A percentile compares a stretch with the other conserved stretches of the same genome.
Conservation (phyloP, 2,797 vertebrate genomes). For the Valencia hispanica region DNA sequence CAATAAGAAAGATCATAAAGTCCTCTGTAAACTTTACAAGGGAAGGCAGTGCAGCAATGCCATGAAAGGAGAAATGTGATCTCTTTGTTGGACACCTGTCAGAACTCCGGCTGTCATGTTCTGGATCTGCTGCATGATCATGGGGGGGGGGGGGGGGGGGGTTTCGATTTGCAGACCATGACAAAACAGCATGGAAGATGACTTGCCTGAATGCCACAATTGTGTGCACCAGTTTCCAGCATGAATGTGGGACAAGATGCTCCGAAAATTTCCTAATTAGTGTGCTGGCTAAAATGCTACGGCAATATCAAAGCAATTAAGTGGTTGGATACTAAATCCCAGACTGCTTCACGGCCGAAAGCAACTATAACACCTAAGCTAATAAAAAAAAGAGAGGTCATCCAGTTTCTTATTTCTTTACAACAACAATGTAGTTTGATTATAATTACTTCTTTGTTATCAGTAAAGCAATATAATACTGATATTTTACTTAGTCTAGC, state of each 20-base stretch:
- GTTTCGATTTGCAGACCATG: background rate
- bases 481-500: no score
- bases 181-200: background rate
- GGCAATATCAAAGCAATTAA: background rate
- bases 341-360: background rate
- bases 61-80: slow-evolving; percentile 1
- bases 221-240: background rate
- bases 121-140: background rate
- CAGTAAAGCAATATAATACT: no score
- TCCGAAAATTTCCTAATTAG: background rate
- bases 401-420: background rate
- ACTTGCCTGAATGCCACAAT: background rate
- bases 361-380: background rate
- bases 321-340: background rate
- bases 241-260: background rate
- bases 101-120: background rate
- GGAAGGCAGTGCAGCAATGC: background rate
- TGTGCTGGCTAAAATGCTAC: background rate
- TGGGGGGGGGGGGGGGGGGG: no score
- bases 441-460: no score
- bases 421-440: background rate
- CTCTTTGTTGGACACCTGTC: slow-evolving; percentile 1
- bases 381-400: background rate
- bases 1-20: background rate
- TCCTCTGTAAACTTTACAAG: slow-evolving; percentile 1